Base-by-base conservation (phyloP, 1,140 invertebrate species). In the Helicorthomorpha holstii region DNA sequence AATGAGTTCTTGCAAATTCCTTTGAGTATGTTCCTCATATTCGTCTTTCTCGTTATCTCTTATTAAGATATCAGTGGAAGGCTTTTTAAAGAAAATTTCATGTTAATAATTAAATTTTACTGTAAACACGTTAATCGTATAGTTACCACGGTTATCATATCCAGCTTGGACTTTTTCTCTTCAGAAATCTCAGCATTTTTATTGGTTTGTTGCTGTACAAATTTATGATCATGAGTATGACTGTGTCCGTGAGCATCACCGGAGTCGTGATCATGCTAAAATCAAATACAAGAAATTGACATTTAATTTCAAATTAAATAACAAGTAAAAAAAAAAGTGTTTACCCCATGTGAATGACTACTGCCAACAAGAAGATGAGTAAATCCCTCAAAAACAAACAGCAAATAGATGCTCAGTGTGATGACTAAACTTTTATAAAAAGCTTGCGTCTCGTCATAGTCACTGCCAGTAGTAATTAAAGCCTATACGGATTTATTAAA, bases 101-200 rank as follows among this genome's bases (percentile, higher is more conserved):
- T n/a, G n/a, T n/a, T n/a, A n/a, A n/a, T n/a, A n/a, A n/a, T n/a
- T n/a, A n/a, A n/a, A n/a, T n/a, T n/a, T n/a, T n/a, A n/a, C n/a
- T n/a, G n/a, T n/a, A n/a, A n/a, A n/a, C n/a, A n/a, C n/a, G n/a
- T n/a, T n/a, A n/a, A n/a, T n/a, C n/a, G n/a, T n/a, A n/a, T n/a
- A n/a, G n/a, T n/a, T n/a, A n/a, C n/a, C n/a, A n/a, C n/a, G n/a
- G n/a, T n/a, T n/a, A n/a, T n/a, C n/a, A n/a, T n/a, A n/a, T n/a
- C n/a, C n/a, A n/a, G n/a, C n/a, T n/a, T n/a, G n/a, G n/a, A n/a
- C n/a, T n/a, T n/a, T n/a, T n/a, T n/a, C n/a, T n/a, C n/a, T n/a
- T n/a, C 62, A 87, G 73, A 53, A 81, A 82, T 48, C 82, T 78
- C 0, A 85, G 84, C 0, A 83, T 80, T 22, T 83, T 81, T 7